Base-by-base conservation (phyloP, 2,888 invertebrate species). In the Ferrisia virgata region DNA sequence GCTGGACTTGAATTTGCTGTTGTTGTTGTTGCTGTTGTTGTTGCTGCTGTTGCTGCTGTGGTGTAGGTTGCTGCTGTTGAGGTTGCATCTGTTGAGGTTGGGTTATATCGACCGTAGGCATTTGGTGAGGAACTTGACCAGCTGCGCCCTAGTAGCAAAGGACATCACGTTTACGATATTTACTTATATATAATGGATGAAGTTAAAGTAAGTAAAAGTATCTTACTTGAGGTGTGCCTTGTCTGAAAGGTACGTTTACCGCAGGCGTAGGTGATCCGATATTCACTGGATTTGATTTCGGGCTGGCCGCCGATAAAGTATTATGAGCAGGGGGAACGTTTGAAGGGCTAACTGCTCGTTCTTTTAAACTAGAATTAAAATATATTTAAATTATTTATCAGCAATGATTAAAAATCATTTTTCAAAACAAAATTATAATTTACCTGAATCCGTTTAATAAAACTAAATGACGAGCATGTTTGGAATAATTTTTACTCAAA, bases 401-500 rank as follows among this genome's bases (percentile, higher is more conserved):
- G 28, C 9, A 25, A 47, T 39, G 6, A 69, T 43, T 28, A 58
- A 39, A 25, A 47, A 22, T 22, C 18, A 53, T 47, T 22, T 79
- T 58, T 9, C 22, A 8, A 39, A 39, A 79, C 0, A 6, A 28
- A 15, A 64, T 25, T 18, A 69, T 22, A 64, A 28, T 6, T 87
- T 88, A 92, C 90, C 93, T 92, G 88, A 91, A 94, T 6, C 94
- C 94, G 88, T 93, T 93, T 0, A 94, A 89, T 9, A 96, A 89
- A 2, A 96, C 94, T 85, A 95, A 90, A 89, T 96, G 95, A 6
- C 95, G 90, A 0, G 94, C 93, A 88, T 96, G 97, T 89, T 96
- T 95, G 0, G 97, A 96, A 88, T 96, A 98, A 88, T 97, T 97
- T 88, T 97, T 95, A 15, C 93, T 94, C 87, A 94, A 93, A 0